Percentiles rank a stretch among this genome's conserved stretches.
Evolutionary conservation across 1,140 invertebrate species (phyloP).

Genomic region (Cylas formicarius): DNA sequence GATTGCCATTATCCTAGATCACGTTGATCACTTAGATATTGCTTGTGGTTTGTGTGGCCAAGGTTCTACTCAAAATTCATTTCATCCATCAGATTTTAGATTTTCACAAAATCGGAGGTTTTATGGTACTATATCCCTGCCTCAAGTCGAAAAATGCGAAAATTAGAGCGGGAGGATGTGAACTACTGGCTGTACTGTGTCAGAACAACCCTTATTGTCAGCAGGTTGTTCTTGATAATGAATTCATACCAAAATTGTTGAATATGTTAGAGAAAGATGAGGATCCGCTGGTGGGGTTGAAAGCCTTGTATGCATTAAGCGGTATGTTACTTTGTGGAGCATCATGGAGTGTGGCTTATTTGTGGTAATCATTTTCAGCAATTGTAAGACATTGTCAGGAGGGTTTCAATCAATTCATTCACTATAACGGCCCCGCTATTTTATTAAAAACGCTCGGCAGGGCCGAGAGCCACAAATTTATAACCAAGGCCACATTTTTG

Average conservation of each 20-base stretch:
- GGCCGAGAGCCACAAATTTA: conserved; percentile 52
- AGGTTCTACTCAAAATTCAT: conserved; percentile 15
- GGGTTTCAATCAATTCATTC: conserved; percentile 52
- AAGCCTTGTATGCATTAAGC: conserved; percentile 68
- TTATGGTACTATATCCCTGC: conserved; percentile 58
- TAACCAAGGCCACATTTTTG: conserved; percentile 65
- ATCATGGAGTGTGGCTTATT: background rate
- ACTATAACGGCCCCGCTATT: conserved; percentile 55
- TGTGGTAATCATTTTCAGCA: conserved; percentile 43
- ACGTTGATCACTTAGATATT: conserved; percentile 62
- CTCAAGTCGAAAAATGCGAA: conserved; percentile 53
- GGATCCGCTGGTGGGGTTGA: conserved; percentile 51
- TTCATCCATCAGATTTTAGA: conserved; percentile 46
- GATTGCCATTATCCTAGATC: conserved; percentile 56
- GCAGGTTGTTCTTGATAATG: conserved; percentile 52
- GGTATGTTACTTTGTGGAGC: conserved; percentile 47
- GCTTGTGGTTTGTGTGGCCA: conserved; percentile 70
- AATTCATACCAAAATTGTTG: conserved; percentile 57
- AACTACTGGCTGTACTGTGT: conserved; percentile 61
- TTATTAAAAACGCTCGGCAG: conserved; percentile 55
- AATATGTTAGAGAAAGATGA: conserved; percentile 56
- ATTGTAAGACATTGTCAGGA: conserved; percentile 52
- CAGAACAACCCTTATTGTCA: conserved; percentile 79
- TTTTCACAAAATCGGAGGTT: conserved; percentile 76
- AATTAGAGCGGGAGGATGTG: conserved; percentile 55